A percentile compares a stretch with the other conserved stretches of the same genome.
phyloP scores from a whole-genome alignment of 2,888 invertebrate genomes.

The Rhamphomyia laevipes region DNA sequence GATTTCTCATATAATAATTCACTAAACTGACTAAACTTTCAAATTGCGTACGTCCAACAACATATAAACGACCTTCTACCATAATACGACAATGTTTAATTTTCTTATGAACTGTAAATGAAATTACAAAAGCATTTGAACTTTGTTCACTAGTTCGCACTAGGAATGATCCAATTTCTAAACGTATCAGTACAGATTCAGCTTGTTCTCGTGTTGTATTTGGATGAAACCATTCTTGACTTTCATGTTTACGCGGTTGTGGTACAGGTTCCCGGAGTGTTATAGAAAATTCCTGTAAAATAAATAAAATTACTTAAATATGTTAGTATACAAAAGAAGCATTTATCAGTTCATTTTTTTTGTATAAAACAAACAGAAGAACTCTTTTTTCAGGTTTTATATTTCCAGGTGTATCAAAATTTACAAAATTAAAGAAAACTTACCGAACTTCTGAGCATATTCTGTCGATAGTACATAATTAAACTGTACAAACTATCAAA shows the following conservation, averaged over 20 bases:
- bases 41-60: slow-evolving; percentile 84
- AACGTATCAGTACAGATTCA: slow-evolving; percentile 75
- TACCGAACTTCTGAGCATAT: slow-evolving; percentile 74
- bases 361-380: not conserved
- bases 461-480: slow-evolving; percentile 78
- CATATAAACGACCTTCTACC: slow-evolving; percentile 80
- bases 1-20: slow-evolving; percentile 79
- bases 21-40: slow-evolving; percentile 93
- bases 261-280: slow-evolving; percentile 84
- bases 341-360: no score
- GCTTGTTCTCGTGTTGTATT: slow-evolving; percentile 69
- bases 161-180: slow-evolving; percentile 87
- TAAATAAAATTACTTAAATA: not conserved
- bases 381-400: not conserved
- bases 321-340: not conserved
- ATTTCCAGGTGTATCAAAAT: not conserved
- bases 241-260: slow-evolving; percentile 88
- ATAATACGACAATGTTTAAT: slow-evolving; percentile 96
- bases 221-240: slow-evolving; percentile 85
- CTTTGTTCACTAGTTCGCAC: slow-evolving; percentile 87
- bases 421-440: slow-evolving; percentile 14
- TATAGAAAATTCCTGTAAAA: slow-evolving; percentile 65
- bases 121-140: slow-evolving; percentile 76
- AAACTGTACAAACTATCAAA: slow-evolving; percentile 88
- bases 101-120: slow-evolving; percentile 81